Conservation (phyloP, 35 echinoderm and acorn worm species). For the Ptychodera flava region DNA sequence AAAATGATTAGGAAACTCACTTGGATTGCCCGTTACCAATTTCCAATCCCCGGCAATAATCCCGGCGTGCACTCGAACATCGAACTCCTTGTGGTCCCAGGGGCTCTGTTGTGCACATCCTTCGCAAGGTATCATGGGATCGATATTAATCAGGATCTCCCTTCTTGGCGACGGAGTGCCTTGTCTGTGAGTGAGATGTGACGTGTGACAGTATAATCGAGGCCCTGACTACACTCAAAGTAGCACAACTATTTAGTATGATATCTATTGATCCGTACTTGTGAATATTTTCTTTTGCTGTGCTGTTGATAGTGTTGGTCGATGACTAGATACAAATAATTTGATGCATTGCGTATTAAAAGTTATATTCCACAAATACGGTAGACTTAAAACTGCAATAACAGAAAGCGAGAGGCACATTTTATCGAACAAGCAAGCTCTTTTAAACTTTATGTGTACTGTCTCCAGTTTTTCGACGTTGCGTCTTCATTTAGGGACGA, state of each 20-base stretch:
- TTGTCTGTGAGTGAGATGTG: conserved; percentile 42
- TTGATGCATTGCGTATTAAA: too few relatives aligned
- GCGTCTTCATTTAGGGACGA: too few relatives aligned
- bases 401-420: too few relatives aligned
- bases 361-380: too few relatives aligned
- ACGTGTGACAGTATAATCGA: too few relatives aligned
- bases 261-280: background rate
- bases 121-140: conserved; percentile 31
- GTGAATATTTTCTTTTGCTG: background rate
- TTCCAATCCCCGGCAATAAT: conserved; percentile 76
- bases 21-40: conserved; percentile 54
- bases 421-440: too few relatives aligned
- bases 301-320: too few relatives aligned
- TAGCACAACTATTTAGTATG: background rate
- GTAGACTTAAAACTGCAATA: too few relatives aligned
- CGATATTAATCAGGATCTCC: conserved; percentile 70
- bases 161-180: conserved; percentile 33
- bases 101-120: background rate
- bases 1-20: too few relatives aligned
- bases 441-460: too few relatives aligned
- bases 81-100: conserved; percentile 11
- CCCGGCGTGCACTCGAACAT: conserved; percentile 56
- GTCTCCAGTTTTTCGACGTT: too few relatives aligned
- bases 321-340: too few relatives aligned
- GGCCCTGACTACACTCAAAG: conserved; percentile 13